Evolutionary conservation across 2,888 invertebrate species (phyloP), one percentile per base, ranked within the genome.

Genomic region (Mimas tiliae): DNA sequence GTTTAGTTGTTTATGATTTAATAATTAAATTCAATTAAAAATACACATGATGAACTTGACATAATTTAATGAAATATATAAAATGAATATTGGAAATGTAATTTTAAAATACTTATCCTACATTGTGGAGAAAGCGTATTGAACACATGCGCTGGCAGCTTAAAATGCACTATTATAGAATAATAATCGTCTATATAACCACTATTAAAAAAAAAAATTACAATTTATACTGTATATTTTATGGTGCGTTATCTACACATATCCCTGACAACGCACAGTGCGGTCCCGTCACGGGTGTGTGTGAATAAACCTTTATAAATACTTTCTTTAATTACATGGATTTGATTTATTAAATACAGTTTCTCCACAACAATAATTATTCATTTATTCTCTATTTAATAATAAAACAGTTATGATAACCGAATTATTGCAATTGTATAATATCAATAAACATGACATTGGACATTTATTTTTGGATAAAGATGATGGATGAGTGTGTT

Each of bases 1-100:
- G 33, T 53, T n/a, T 27, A 14, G 14, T 52, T 38, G n/a, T 16
- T 42, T 0, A 42, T 58, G n/a, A n/a, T n/a, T n/a, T n/a, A n/a
- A n/a, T 42, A 58, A 58, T 42, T 58, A 42, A 58, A 58, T 42
- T 58, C 12, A 58, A 58, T 58, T 58, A 58, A 58, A 58, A 58
- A 58, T 58, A 58, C 42, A 58, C 58, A 6, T 12, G 6, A 58
- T 42, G 3, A 38, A 19, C 19, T 55, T 11, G n/a, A 53, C 12
- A 14, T 53, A n/a, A 38, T 38, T 9, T 48, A 34, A 38, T 55
- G 38, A 11, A 34, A n/a, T 50, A 64, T 53, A 33, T 14, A 51
- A 52, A 52, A 64, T 52, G 14, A 45, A n/a, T 45, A 64, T 27
- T 53, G 42, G 27, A 52, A 42, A 53, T 53, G 42, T 27, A 53